These are phyloP conservation scores for Montipora efflorescens DNA, from an alignment of 64 coral and sea anemone species.

Conservation along the genomic window DNA sequence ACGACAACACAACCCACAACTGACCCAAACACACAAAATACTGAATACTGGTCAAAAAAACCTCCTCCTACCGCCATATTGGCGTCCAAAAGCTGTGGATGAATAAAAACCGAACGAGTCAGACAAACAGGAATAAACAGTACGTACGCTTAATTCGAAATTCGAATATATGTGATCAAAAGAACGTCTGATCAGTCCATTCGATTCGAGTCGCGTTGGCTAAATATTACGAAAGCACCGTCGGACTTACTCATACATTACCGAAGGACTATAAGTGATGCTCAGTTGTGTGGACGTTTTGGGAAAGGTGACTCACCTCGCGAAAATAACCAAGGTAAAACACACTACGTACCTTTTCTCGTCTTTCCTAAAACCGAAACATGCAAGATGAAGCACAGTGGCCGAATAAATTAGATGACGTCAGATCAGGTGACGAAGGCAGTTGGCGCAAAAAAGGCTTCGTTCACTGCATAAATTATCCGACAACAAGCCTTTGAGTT, in stretches of 20 bases:
- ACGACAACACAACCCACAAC: constrained; percentile 99
- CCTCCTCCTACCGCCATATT: constrained; percentile 99
- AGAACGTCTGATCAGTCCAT: constrained; percentile 48
- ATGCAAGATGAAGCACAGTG: constrained; percentile 30
- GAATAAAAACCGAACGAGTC: background rate
- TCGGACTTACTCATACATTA: background rate
- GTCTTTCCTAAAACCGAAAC: constrained; percentile 3
- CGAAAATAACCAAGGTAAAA: constrained; percentile 29
- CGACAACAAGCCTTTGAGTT: too few species aligned
- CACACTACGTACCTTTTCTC: background rate
- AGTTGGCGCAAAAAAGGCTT: constrained; percentile 24
- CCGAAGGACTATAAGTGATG: background rate
- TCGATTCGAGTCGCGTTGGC: background rate
- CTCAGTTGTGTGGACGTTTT: background rate
- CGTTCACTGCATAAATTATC: background rate
- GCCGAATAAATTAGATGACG: constrained; percentile 42
- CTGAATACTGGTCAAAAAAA: constrained; percentile 99
- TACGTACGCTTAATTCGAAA: background rate
- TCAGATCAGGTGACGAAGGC: constrained; percentile 54
- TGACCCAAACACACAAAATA: constrained; percentile 99
- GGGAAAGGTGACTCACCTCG: background rate
- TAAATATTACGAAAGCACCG: background rate
- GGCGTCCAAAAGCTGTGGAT: constrained; percentile 54
- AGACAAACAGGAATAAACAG: constrained; percentile 32
- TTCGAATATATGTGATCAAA: constrained; percentile 51